Evolutionary conservation across 2,113 vertebrate species (phyloP).

Genomic region (Pluvianellus socialis): DNA sequence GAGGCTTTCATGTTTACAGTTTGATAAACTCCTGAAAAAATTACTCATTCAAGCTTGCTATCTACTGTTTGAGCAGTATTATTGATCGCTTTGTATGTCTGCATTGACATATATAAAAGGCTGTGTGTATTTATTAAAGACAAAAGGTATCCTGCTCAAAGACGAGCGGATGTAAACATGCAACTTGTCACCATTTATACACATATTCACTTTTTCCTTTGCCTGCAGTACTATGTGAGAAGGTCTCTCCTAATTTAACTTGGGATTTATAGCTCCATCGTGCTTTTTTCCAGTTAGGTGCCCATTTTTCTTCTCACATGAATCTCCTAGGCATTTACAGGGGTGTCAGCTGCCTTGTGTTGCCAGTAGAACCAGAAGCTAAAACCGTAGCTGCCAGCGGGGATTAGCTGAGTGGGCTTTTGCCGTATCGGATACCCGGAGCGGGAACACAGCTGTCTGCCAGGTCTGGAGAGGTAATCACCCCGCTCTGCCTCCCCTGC

Average conservation of each 20-base stretch:
- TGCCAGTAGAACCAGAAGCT: background rate
- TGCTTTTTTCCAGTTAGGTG: constrained; percentile 28
- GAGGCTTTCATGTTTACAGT: background rate
- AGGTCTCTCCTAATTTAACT: constrained; percentile 18
- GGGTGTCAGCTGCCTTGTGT: background rate
- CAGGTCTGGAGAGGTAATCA: background rate
- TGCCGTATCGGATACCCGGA: background rate
- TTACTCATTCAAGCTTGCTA: background rate
- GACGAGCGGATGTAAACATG: background rate
- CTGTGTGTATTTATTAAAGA: background rate
- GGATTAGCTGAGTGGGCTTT: background rate
- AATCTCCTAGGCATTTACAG: constrained; percentile 2
- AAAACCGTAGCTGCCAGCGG: background rate
- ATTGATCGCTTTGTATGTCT: background rate
- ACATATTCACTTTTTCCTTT: background rate
- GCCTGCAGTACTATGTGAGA: background rate
- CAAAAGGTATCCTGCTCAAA: background rate
- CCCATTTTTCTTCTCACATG: constrained; percentile 25
- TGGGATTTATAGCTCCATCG: background rate
- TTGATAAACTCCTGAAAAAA: constrained; percentile 2
- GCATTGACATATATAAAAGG: background rate
- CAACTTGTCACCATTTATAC: background rate
- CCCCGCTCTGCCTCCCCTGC: background rate
- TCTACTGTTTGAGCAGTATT: background rate
- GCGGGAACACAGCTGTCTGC: background rate